phyloP scores from a whole-genome alignment of 2,888 invertebrate genomes.

The Chrysolina haemoptera region DNA sequence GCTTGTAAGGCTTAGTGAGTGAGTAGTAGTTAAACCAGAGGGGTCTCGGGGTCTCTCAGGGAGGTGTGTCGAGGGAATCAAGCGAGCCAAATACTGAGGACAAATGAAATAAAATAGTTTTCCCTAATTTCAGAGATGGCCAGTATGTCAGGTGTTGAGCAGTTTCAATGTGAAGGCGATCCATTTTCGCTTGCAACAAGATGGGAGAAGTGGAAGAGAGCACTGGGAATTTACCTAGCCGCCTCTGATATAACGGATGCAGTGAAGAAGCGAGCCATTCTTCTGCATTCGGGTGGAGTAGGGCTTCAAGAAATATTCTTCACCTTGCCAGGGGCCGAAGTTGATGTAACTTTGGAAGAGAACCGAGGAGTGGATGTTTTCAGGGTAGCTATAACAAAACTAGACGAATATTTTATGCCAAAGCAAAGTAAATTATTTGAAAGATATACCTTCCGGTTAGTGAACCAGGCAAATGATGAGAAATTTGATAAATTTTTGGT shows the following conservation, averaged over 20 bases:
- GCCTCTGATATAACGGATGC: constrained; percentile 38
- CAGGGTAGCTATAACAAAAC: constrained; percentile 41
- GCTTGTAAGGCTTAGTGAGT: no score
- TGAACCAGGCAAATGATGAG: not conserved
- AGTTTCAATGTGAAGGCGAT: constrained; percentile 54
- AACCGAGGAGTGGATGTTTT: constrained; percentile 24
- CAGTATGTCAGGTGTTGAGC: constrained; percentile 21
- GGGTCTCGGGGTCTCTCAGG: no score
- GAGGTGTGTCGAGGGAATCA: no score
- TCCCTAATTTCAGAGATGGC: constrained; percentile 10
- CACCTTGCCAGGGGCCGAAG: constrained; percentile 51
- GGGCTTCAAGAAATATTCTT: constrained; percentile 57
- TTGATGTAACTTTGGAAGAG: constrained; percentile 34
- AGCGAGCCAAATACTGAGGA: no score
- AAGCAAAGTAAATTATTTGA: constrained; percentile 32
- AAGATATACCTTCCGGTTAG: not conserved
- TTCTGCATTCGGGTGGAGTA: constrained; percentile 52
- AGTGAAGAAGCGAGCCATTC: constrained; percentile 48
- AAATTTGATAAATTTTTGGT: no score
- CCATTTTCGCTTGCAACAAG: constrained; percentile 50
- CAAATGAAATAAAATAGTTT: no score
- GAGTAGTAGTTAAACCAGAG: no score
- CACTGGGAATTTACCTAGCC: constrained; percentile 53
- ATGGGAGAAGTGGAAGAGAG: constrained; percentile 48
- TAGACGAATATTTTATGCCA: constrained; percentile 54